Base-by-base conservation (phyloP, 2,113 vertebrate genomes). In the Hymenochirus boettgeri region DNA sequence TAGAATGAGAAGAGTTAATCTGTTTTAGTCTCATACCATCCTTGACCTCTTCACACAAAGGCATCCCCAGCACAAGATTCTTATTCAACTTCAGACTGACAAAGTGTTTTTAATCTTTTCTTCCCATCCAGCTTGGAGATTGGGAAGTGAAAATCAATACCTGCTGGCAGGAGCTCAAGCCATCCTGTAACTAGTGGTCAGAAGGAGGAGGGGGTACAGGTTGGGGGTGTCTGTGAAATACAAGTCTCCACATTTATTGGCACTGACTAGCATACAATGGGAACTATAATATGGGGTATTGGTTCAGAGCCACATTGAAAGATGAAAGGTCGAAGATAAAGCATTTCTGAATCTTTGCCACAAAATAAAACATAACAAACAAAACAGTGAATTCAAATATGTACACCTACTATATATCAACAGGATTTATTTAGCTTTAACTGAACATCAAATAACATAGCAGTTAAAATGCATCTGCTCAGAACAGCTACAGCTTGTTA, bases 101-200 rank as follows among this genome's bases (percentile, higher is more conserved):
- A 95, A 90, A 91, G 91, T 95, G 93, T 94, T 96, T 98, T 97
- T 98, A 96, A 98, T 97, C 93, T 96, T 94, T 94, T 91, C 91
- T 91, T 91, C 85, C 91, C 89, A 90, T 91, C 90, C 92, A 90
- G 90, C 86, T 86, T 93, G 91, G 86, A 94, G 94, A 95, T 98
- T 94, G 92, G 93, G 93, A 93, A 93, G 90, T 90, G 93, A 95
- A 97, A 98, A 98, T 98, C 95, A 95, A 98, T 97, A 95, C 79
- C 0, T 50, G 88, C 85, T 98, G 93, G 93, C 95, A 97, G 92
- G 89, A 89, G 91, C 95, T 96, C 92, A 92, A 90, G 92, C 85
- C 88, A 89, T 29, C 85, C 83, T 83, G 87, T 89, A 83, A 77
- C 79, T 71, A 69, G 78, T 12, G 17, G 74, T 77, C 77, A 80